These are phyloP conservation scores for Drosophila rufa DNA, from an alignment of 1,140 invertebrate genomes.

Conservation along the genomic window DNA sequence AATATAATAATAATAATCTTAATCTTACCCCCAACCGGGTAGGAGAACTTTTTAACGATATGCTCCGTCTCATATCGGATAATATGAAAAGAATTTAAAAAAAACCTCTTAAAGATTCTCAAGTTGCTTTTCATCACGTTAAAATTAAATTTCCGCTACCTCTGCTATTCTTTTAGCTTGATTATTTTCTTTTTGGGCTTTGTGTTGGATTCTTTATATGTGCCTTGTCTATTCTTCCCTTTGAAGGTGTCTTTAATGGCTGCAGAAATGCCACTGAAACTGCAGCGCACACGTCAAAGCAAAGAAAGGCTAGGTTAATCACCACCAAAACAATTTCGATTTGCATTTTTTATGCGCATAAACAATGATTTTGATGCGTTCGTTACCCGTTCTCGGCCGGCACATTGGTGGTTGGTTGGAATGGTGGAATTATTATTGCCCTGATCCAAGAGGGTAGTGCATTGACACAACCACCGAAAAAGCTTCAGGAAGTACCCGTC, in stretches of 20 bases:
- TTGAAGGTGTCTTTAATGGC: constrained; percentile 22
- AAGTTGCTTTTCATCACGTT: constrained; percentile 3
- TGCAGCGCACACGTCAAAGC: neutral
- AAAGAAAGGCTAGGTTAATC: constrained; percentile 28
- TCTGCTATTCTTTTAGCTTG: neutral
- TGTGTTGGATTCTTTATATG: constrained; percentile 3
- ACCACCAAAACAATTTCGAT: constrained; percentile 16
- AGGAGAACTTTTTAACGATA: too few species aligned
- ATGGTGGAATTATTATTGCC: constrained; percentile 20
- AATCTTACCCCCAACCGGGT: too few species aligned
- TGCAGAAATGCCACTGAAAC: constrained; percentile 11
- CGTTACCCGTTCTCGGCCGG: constrained; percentile 12
- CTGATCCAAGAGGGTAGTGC: constrained; percentile 41
- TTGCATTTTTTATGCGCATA: constrained; percentile 34
- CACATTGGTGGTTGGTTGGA: constrained; percentile 37
- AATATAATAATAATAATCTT: too few species aligned
- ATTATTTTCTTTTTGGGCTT: constrained; percentile 1
- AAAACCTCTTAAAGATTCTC: neutral
- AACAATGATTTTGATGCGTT: constrained; percentile 45
- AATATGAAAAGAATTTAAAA: neutral
- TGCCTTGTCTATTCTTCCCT: constrained; percentile 23
- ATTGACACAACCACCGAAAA: constrained; percentile 64
- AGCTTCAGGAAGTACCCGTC: constrained; percentile 26
- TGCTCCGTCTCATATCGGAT: too few species aligned
- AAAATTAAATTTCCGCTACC: neutral